phyloP scores from a whole-genome alignment of 2,113 vertebrate species.

The Centropristis striata region DNA sequence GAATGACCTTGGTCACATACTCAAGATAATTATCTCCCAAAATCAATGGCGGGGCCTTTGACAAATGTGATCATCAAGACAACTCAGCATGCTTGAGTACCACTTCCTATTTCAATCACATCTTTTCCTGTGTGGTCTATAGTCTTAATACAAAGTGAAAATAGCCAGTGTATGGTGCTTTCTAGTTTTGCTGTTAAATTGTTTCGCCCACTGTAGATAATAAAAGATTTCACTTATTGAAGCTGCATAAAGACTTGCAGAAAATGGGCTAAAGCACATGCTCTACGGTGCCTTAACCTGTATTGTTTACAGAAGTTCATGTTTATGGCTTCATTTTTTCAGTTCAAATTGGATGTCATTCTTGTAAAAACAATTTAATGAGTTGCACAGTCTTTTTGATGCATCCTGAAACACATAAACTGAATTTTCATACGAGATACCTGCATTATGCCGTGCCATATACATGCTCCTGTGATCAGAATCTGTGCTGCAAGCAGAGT shows the following conservation, averaged over 20 bases:
- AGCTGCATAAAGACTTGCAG: not conserved
- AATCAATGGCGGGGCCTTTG: slow-evolving; percentile 76
- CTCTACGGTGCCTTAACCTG: not conserved
- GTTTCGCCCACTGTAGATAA: not conserved
- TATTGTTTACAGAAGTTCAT: not conserved
- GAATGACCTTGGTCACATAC: slow-evolving; percentile 76
- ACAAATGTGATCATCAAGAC: slow-evolving; percentile 72
- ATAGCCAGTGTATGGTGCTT: not conserved
- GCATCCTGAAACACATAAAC: not conserved
- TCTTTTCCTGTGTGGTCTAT: not conserved
- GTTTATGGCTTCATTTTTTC: not conserved
- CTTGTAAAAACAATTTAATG: not conserved
- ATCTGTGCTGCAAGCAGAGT: not conserved
- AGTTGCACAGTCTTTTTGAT: not conserved
- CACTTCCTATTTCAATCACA: slow-evolving; percentile 61
- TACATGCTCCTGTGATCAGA: not conserved
- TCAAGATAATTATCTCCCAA: slow-evolving; percentile 74
- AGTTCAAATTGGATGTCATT: not conserved
- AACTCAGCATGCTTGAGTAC: slow-evolving; percentile 42
- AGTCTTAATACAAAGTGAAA: not conserved
- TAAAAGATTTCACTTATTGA: not conserved
- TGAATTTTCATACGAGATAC: not conserved
- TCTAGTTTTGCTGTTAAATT: not conserved
- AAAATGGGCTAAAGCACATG: not conserved
- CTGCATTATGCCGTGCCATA: not conserved